Percentiles rank a stretch among this genome's conserved stretches.
Evolutionary conservation across 2,797 vertebrate genomes (phyloP).

Genomic region (Gymnothorax javanicus): DNA sequence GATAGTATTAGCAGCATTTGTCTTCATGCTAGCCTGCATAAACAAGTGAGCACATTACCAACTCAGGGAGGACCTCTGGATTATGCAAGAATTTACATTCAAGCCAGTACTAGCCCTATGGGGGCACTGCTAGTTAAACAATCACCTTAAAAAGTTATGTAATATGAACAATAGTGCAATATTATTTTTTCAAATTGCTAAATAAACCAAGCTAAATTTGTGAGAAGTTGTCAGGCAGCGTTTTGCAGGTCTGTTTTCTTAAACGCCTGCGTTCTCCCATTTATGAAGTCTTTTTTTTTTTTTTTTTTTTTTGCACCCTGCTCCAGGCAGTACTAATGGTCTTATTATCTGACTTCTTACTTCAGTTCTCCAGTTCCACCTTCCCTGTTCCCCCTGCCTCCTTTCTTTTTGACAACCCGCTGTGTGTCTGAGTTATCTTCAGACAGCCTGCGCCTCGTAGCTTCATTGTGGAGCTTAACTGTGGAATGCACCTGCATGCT

Average conservation of each 20-base stretch:
- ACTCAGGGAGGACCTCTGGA: not conserved
- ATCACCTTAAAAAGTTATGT: not conserved
- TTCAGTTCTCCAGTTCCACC: not conserved
- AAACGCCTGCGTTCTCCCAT: not conserved
- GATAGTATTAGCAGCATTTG: no score
- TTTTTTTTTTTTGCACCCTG: not conserved
- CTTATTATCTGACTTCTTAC: conserved; percentile 4
- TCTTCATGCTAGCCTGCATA: not conserved
- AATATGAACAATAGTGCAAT: not conserved
- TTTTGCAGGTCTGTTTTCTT: not conserved
- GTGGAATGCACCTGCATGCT: not conserved
- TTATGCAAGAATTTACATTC: not conserved
- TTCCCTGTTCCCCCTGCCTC: not conserved
- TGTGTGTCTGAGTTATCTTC: not conserved
- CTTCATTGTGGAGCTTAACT: not conserved
- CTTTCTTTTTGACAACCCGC: not conserved
- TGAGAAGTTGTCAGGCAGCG: not conserved
- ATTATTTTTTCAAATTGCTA: not conserved
- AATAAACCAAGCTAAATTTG: not conserved
- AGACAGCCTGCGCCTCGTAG: not conserved
- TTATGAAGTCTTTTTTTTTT: not conserved
- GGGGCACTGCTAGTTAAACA: not conserved
- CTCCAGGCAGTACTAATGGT: not conserved
- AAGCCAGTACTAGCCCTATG: not conserved
- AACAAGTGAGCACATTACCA: not conserved